Base-by-base conservation (phyloP, 2,888 invertebrate genomes). In the Silvanus unidentatus region DNA sequence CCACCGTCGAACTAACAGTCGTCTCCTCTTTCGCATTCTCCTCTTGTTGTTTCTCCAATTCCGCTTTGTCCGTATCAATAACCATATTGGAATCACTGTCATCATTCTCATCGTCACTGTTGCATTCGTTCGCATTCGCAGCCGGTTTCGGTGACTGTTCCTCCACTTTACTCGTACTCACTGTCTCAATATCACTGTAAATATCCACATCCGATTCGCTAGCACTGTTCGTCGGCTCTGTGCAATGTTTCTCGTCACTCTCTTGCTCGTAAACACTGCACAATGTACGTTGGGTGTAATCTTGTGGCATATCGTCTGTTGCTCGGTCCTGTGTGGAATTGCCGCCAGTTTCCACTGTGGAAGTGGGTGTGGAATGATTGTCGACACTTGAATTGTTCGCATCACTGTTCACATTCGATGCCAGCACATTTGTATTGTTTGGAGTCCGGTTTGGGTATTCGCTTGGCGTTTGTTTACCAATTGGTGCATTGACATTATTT, bases 181-280 rank as follows among this genome's bases (percentile, higher is more conserved):
- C 70, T 1, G 73, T 73, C 60, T 80, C 80, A 36, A 81, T 79
- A 52, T 82, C 81, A 50, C 79, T 78, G 57, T 81, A 82, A 52
- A 81, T 76, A 55, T 82, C 80, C 30, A 78, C 72, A 49, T 81
- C 79, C 1, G 73, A 73, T 12, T 73, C 73, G 15, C 53, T 48
- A 4, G 55, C 49, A 16, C 42, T 45, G 37, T 60, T 37, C 35
- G 6, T 35, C 35, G 13, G 11, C 9, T 6, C 6, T 12, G 11
- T 35, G 6, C 13, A n/a, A n/a, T 35, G 6, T 12, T 35, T 35
- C 13, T 35, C 13, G 35, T 35, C 13, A 8, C 6, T 8, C 35
- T 35, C 35, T 9, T n/a, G n/a, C n/a, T n/a, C n/a, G n/a, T n/a
- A n/a, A n/a, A n/a, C n/a, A n/a, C n/a, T n/a, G n/a, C n/a, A n/a